Evolutionary conservation across 2,888 invertebrate genomes (phyloP).

Genomic region (Melieria crassipennis): DNA sequence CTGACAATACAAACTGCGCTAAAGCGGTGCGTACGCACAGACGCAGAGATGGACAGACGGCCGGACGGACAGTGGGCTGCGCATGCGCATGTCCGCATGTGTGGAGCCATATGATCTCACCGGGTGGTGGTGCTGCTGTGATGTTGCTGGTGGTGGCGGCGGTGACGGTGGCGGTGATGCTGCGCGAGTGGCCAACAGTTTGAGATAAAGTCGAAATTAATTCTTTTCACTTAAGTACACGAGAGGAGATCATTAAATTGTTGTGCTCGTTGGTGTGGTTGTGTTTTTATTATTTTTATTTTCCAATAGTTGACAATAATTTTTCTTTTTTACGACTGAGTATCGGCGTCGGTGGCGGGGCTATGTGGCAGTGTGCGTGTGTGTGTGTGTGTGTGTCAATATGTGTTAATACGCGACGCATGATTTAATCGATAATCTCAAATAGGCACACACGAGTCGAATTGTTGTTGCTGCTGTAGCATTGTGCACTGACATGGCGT

Average conservation of each 20-base stretch:
- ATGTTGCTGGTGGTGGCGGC: conserved; percentile 37
- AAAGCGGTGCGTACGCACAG: conserved; percentile 20
- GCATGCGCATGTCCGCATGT: conserved; percentile 50
- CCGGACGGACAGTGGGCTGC: not conserved
- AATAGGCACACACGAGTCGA: conserved; percentile 1
- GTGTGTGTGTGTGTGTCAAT: not conserved
- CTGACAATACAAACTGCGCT: conserved; percentile 43
- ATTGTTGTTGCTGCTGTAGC: conserved; percentile 13
- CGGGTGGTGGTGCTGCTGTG: conserved; percentile 52
- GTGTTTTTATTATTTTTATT: no score
- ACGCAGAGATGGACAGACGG: conserved; percentile 1
- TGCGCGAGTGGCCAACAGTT: conserved; percentile 55
- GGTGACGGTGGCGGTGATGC: conserved; percentile 46
- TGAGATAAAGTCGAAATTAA: conserved; percentile 50
- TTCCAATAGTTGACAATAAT: not conserved
- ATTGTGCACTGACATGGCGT: conserved; percentile 12
- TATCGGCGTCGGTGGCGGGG: not conserved
- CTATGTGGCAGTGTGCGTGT: not conserved
- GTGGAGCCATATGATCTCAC: conserved; percentile 43
- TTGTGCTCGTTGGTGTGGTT: not conserved
- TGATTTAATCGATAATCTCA: conserved; percentile 28
- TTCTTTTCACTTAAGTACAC: conserved; percentile 49
- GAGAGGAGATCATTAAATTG: conserved; percentile 49
- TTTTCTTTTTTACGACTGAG: not conserved
- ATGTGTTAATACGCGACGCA: conserved; percentile 3